Base-by-base conservation (phyloP, 2,113 vertebrate genomes). In the Todiramphus chloris region DNA sequence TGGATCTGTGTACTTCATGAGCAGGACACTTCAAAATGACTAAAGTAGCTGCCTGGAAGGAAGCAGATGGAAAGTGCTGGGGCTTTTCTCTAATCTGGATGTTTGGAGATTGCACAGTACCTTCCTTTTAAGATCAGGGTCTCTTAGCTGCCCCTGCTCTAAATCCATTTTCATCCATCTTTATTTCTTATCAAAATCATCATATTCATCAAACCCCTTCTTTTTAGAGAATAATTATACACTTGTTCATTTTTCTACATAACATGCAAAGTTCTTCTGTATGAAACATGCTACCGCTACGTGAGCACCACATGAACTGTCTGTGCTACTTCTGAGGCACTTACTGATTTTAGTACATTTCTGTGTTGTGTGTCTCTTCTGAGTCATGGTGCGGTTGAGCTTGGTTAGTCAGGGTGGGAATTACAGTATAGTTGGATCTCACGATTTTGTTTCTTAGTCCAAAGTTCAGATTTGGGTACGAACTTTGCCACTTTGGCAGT, bases 201-300 rank as follows among this genome's bases (percentile, higher is more conserved):
- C 20, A 60, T 33, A 28, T 39, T 93, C 78, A 59, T 43, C n/a
- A 2, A 2, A 37, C 21, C 13, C 16, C 27, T 90, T 73, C 31
- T 46, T 70, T 89, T 58, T 35, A 72, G 44, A 56, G 37, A 51
- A 21, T 51, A 94, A 76, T 16, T 39, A 24, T 60, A 21, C n/a
- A 10, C 11, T 56, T 63, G 35, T 39, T 86, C 17, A 9, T 64
- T 88, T 66, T 81, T 75, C 48, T 67, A 24, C 13, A 10, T 6
- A 11, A 27, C 35, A 18, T 9, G 23, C 27, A 13, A 51, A 62
- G 46, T 70, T 90, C 28, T 90, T 59, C 56, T 60, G 66, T 35
- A 12, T 76, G 39, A 75, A 75, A 73, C 7, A 5, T 9, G 18
- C 30, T 68, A 16, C 0, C 0, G 8, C 39, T 83, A 4, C 0